These are phyloP conservation scores for Fragum fragum DNA, from an alignment of 2,888 invertebrate genomes.

Conservation along the genomic window DNA sequence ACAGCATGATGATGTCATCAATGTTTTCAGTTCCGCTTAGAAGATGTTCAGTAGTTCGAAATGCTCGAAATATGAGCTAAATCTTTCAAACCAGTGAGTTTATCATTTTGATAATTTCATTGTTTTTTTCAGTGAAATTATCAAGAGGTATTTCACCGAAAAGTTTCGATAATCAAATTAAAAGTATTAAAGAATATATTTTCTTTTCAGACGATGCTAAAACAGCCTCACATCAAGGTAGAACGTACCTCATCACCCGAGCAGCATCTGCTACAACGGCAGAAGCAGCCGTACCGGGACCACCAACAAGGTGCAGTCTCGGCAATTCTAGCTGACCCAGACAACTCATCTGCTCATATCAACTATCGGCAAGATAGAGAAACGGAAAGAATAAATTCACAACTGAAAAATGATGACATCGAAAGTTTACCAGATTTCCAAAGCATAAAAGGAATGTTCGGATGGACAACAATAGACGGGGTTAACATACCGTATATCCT, in stretches of 20 bases:
- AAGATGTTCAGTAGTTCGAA: no score
- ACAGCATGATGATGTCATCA: no score
- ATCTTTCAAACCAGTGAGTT: no score
- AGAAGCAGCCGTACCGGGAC: conserved; percentile 16
- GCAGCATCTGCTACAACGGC: conserved; percentile 35
- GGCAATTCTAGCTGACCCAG: no score
- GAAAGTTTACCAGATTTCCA: conserved; percentile 84
- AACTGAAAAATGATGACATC: conserved; percentile 18
- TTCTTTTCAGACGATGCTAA: conserved; percentile 61
- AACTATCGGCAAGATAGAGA: neutral
- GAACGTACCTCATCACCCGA: conserved; percentile 55
- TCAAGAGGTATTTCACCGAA: no score
- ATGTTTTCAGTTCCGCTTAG: no score
- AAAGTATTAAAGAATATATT: no score
- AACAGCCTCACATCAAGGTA: conserved; percentile 56
- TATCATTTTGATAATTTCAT: no score
- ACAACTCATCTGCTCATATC: neutral
- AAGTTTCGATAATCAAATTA: no score
- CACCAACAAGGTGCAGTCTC: no score
- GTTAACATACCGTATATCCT: conserved; percentile 93
- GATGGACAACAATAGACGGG: conserved; percentile 95
- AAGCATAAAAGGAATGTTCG: conserved; percentile 90
- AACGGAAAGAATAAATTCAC: conserved; percentile 5
- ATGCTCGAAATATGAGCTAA: no score
- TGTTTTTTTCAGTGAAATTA: no score